Evolutionary conservation across 2,888 invertebrate species (phyloP).

Genomic region (Dusona sp.): DNA sequence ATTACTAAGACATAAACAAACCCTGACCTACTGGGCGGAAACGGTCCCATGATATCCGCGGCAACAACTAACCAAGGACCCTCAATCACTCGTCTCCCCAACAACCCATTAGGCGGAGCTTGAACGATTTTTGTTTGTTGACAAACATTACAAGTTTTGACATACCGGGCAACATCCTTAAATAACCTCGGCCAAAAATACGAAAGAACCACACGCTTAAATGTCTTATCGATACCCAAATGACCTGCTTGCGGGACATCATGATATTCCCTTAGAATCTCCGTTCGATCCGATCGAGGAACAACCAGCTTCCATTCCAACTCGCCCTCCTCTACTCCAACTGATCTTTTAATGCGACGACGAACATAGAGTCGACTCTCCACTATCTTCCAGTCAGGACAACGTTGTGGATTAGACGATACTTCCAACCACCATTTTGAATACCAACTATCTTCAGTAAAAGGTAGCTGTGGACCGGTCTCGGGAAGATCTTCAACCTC

Average conservation of each 20-base stretch:
- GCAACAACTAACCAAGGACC: conserved; percentile 69
- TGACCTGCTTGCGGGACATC: too few species aligned
- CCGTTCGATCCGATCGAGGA: conserved; percentile 1
- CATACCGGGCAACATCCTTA: conserved; percentile 51
- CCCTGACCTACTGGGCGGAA: conserved; percentile 56
- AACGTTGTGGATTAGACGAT: background rate
- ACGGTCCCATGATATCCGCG: conserved; percentile 71
- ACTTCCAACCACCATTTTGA: background rate
- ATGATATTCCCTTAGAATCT: conserved; percentile 34
- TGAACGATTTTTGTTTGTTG: conserved; percentile 60
- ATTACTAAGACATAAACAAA: conserved; percentile 66
- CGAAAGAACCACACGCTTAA: conserved; percentile 28
- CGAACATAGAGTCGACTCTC: conserved; percentile 25
- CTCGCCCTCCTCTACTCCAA: background rate
- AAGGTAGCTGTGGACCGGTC: background rate
- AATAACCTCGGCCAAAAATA: conserved; percentile 72
- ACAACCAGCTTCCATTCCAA: conserved; percentile 37
- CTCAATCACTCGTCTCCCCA: conserved; percentile 45
- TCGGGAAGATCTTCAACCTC: too few species aligned
- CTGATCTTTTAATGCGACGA: background rate
- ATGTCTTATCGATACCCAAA: conserved; percentile 70
- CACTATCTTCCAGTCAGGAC: conserved; percentile 48
- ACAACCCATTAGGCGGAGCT: conserved; percentile 23
- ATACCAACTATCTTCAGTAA: background rate
- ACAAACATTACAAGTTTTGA: conserved; percentile 65